Conservation (phyloP, 2,797 vertebrate species). For the Coccyzus lansbergi region DNA sequence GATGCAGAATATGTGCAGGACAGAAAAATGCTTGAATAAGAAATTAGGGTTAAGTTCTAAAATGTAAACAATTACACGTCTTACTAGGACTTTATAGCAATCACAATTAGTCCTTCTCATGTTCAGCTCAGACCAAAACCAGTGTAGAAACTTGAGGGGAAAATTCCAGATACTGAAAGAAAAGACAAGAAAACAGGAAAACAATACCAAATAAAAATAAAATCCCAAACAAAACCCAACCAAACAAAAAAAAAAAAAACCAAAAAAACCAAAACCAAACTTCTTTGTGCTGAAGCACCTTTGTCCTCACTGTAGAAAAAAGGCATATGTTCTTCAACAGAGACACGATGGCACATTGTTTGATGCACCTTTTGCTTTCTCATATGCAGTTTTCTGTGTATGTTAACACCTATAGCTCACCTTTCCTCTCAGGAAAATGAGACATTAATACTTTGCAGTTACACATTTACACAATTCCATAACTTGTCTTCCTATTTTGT, state of each 20-base stretch:
- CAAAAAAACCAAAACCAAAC: no score
- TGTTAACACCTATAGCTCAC: conserved; percentile 1
- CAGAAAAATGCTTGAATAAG: background rate
- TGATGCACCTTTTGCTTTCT: background rate
- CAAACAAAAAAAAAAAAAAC: no score
- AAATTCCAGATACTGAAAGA: background rate
- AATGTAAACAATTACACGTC: conserved; percentile 40
- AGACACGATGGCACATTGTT: background rate
- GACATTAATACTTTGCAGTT: background rate
- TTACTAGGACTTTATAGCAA: conserved; percentile 19
- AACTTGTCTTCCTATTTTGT: background rate
- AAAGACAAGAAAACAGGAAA: background rate
- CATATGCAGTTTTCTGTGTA: background rate
- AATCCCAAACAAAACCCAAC: no score
- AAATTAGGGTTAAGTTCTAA: conserved; percentile 17
- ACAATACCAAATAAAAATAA: accelerated
- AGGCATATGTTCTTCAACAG: background rate
- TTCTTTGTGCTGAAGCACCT: background rate
- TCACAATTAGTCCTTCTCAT: background rate
- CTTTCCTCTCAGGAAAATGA: background rate
- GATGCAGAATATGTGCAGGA: background rate
- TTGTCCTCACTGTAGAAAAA: background rate
- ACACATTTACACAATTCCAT: background rate
- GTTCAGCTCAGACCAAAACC: background rate
- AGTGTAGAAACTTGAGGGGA: background rate